phyloP scores from a whole-genome alignment of 2,113 vertebrate species.

The Lepus americanus region DNA sequence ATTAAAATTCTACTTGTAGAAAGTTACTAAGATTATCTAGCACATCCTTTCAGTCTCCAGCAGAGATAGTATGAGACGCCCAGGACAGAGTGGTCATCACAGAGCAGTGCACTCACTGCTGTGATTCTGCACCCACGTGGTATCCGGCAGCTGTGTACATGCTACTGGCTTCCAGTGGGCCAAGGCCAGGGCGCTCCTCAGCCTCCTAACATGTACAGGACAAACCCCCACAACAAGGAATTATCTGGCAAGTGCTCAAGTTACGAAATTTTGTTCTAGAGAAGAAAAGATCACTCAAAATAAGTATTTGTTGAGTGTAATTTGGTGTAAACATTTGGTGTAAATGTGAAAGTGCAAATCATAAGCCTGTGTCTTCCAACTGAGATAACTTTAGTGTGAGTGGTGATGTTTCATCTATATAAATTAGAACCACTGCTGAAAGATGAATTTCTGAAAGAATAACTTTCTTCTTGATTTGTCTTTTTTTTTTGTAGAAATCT shows the following conservation, averaged over 20 bases:
- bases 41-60: background rate
- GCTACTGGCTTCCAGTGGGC: too few species aligned
- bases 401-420: background rate
- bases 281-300: background rate
- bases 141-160: too few species aligned
- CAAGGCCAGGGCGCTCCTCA: too few species aligned
- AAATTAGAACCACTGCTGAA: background rate
- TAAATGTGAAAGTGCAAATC: background rate
- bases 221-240: background rate
- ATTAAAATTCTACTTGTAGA: slow-evolving; percentile 39
- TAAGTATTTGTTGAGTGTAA: background rate
- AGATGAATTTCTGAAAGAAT: slow-evolving; percentile 27
- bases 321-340: background rate
- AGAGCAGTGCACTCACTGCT: too few species aligned
- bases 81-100: too few species aligned
- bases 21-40: background rate
- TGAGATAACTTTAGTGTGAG: background rate
- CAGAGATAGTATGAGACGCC: too few species aligned
- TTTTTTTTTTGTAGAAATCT: slow-evolving; percentile 76
- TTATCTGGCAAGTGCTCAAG: background rate
- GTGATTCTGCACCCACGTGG: too few species aligned
- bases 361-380: background rate
- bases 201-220: too few species aligned
- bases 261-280: background rate
- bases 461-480: background rate